phyloP scores from a whole-genome alignment of 2,113 vertebrate genomes.

The Cynoglossus semilaevis region DNA sequence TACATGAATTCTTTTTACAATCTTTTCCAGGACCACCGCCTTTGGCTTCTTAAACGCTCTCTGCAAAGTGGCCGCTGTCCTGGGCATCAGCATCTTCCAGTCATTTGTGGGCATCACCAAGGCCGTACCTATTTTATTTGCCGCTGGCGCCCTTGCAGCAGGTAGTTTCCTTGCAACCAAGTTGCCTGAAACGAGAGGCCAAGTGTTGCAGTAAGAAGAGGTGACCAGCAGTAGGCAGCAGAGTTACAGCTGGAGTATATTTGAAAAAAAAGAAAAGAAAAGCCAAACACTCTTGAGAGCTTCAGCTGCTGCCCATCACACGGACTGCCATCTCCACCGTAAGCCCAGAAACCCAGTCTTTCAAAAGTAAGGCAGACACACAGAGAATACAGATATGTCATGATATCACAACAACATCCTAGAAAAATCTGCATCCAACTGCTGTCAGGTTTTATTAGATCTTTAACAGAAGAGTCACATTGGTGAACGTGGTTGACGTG shows the following conservation, averaged over 20 bases:
- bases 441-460: conserved; percentile 9
- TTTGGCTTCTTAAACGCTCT: conserved; percentile 95
- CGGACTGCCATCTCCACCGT: conserved; percentile 56
- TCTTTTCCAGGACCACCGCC: conserved; percentile 82
- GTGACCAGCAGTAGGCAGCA: conserved; percentile 54
- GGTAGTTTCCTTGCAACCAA: conserved; percentile 93
- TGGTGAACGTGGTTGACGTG: conserved; percentile 5
- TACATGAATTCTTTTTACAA: not conserved
- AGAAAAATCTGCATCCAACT: conserved; percentile 24
- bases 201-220: conserved; percentile 86
- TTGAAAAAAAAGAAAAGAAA: conserved; percentile 43
- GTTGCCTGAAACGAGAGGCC: conserved; percentile 90
- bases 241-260: conserved; percentile 53
- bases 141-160: conserved; percentile 84
- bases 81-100: conserved; percentile 97
- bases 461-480: not conserved
- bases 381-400: conserved; percentile 24
- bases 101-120: conserved; percentile 96
- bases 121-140: conserved; percentile 90
- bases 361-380: conserved; percentile 29
- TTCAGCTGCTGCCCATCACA: conserved; percentile 49
- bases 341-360: conserved; percentile 63
- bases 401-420: conserved; percentile 4
- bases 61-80: conserved; percentile 90
- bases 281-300: conserved; percentile 61